Evolutionary conservation across 2,888 invertebrate species (phyloP), one percentile per base, ranked within the genome.

Genomic region (Aphodius sticticus): DNA sequence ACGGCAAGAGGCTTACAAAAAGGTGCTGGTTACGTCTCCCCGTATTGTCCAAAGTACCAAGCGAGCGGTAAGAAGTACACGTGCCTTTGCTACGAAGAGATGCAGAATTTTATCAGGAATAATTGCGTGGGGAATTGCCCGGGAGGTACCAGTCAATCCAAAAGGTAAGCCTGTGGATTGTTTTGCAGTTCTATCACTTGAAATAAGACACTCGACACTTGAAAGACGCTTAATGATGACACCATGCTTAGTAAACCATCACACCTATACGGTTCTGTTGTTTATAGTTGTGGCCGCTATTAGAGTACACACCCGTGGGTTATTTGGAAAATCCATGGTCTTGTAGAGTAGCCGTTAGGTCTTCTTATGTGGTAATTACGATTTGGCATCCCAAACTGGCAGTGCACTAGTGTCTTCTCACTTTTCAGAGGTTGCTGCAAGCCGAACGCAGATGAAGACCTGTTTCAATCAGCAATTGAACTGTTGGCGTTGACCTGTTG

Each of bases 81-180:
- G 2, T 82, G 82, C 16, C 70, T 77, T 69, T 82, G 82, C 36
- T 81, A 81, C 16, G 78, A 79, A 15, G 76, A 15, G 12, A 82
- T 82, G 38, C 74, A 77, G 78, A 38, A 69, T 35, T 80, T 74
- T 26, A 75, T 78, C n/a, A 69, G 16, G 16, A 74, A 78, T n/a
- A 36, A 53, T 15, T 72, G 69, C 12, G 53, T 53, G 7, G 26
- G 14, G 14, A 36, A 2, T 26, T 38, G 53, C 36, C 15, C 53
- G 6, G 53, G 12, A 53, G 4, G 53, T 7, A 53, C 53, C 1
- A 14, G 70, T 70, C 15, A 9, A 14, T n/a, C 6, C 37, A 69
- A 75, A 76, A 78, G 26, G 26, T 75, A 71, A n/a, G 37, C 38
- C n/a, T 15, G 6, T 69, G 70, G 38, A 6, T 70, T 70, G 15